These are phyloP conservation scores for Torymus tubicola DNA, from an alignment of 2,888 invertebrate genomes.

Conservation along the genomic window DNA sequence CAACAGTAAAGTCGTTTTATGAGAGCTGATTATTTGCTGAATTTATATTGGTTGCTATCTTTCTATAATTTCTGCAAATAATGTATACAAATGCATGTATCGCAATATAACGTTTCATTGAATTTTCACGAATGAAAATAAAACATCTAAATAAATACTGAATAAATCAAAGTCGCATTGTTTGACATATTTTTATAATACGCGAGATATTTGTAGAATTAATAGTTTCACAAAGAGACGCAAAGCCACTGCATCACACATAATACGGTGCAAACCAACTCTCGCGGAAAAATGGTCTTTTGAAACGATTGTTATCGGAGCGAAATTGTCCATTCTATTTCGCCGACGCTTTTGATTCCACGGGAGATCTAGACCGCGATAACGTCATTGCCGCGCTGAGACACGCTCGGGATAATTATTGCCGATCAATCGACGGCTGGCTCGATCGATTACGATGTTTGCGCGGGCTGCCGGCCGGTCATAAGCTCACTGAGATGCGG, in stretches of 20 bases:
- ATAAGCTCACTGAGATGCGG: conserved; percentile 51
- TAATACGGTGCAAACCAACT: conserved; percentile 1
- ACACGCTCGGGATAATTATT: conserved; percentile 54
- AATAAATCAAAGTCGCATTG: background rate
- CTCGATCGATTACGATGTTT: conserved; percentile 55
- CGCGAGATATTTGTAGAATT: conserved; percentile 17
- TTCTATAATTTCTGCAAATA: too few relatives aligned
- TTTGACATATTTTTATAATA: conserved; percentile 5
- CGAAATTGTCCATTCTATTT: conserved; percentile 42
- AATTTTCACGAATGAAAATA: too few relatives aligned
- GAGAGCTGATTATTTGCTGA: too few relatives aligned
- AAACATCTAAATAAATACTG: background rate
- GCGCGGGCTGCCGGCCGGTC: conserved; percentile 47
- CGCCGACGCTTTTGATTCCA: conserved; percentile 38
- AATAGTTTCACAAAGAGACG: background rate
- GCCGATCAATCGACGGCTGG: conserved; percentile 49
- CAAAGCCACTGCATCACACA: background rate
- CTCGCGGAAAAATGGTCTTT: conserved; percentile 30
- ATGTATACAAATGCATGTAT: too few relatives aligned
- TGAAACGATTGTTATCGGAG: conserved; percentile 35
- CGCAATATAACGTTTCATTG: too few relatives aligned
- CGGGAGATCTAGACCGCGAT: conserved; percentile 48
- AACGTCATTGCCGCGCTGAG: conserved; percentile 47
- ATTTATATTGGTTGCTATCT: too few relatives aligned
- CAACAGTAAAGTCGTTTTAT: too few relatives aligned